These are phyloP conservation scores for Trichonephila clavata DNA, from an alignment of 1,140 invertebrate genomes.

Conservation along the genomic window DNA sequence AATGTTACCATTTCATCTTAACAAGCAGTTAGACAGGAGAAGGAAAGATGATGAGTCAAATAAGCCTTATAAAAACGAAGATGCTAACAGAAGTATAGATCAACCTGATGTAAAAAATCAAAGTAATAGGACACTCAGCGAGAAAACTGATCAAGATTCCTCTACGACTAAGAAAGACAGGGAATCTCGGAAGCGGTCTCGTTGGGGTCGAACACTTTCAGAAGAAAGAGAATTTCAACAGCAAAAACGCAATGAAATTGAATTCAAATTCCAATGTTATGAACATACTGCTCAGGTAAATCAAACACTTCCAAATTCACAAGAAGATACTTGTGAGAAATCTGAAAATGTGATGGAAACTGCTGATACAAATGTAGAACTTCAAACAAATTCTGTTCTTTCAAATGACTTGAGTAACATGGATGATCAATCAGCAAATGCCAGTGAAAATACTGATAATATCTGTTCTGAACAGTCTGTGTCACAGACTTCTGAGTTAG, in stretches of 20 bases:
- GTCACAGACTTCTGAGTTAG: not conserved
- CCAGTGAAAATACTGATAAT: not conserved
- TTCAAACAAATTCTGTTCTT: not conserved
- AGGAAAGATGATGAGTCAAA: not conserved
- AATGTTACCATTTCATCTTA: not conserved
- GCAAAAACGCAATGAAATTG: slow-evolving; percentile 57
- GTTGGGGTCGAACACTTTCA: slow-evolving; percentile 68
- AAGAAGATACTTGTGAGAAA: not conserved
- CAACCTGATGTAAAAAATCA: not conserved
- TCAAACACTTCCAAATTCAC: not conserved
- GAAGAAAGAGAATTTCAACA: slow-evolving; percentile 74
- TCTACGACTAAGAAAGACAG: not conserved
- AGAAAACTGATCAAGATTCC: not conserved
- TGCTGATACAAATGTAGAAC: not conserved
- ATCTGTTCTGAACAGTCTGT: not conserved
- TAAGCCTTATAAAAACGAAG: not conserved
- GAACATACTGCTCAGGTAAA: slow-evolving; percentile 52
- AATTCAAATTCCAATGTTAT: slow-evolving; percentile 69
- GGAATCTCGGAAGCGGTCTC: slow-evolving; percentile 56
- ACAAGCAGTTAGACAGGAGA: slow-evolving; percentile 2
- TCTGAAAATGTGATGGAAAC: not conserved
- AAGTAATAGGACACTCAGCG: not conserved
- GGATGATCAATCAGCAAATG: not conserved
- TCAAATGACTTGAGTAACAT: not conserved
- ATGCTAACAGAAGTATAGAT: not conserved